Base-by-base conservation (phyloP, 1,140 invertebrate genomes). In the Leptinotarsa undecemlineata region DNA sequence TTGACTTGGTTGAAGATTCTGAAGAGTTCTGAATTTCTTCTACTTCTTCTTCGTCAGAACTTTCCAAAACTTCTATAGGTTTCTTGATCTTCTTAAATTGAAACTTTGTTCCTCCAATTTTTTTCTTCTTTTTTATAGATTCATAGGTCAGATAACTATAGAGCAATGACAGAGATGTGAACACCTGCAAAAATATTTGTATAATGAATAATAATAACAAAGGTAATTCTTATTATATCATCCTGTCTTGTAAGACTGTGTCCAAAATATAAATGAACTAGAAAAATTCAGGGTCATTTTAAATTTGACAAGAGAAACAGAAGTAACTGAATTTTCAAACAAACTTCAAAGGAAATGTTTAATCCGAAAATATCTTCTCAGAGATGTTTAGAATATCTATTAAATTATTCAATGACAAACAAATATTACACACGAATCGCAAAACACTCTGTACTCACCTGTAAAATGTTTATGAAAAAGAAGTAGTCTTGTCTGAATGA, bases 381-480 rank as follows among this genome's bases (percentile, higher is more conserved):
- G 2, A 42, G 33, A 42, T 42, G 33, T 42, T 42, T 11, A 11
- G 33, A 42, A 42, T 42, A 42, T 42, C 33, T 42, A 42, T 42
- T 42, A 42, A 42, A 42, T 42, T 42, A 63, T 23, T 20, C 11
- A 20, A 23, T 63, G 47, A 71, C 47, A 73, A 71, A 48, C 20
- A 73, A n/a, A 33, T 21, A 42, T 42, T 42, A 42, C 8, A 42
- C 33, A 42, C 8, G 3, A 11, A 42, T 42, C 33, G 3, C 6
- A 42, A 42, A 57, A 57, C 2, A n/a, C 4, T 15, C n/a, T 57
- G n/a, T 13, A 72, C 76, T 72, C 26, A 77, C 76, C 76, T 80
- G 62, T 33, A 78, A 61, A 67, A 74, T 70, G 60, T 68, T 66
- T 61, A 78, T 74, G 70, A 73, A 77, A 11, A 67, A 20, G 11